Percentiles rank a stretch among this genome's conserved stretches.
Evolutionary conservation across 2,113 vertebrate genomes (phyloP).

Genomic region (Myrmophylax atrothorax): DNA sequence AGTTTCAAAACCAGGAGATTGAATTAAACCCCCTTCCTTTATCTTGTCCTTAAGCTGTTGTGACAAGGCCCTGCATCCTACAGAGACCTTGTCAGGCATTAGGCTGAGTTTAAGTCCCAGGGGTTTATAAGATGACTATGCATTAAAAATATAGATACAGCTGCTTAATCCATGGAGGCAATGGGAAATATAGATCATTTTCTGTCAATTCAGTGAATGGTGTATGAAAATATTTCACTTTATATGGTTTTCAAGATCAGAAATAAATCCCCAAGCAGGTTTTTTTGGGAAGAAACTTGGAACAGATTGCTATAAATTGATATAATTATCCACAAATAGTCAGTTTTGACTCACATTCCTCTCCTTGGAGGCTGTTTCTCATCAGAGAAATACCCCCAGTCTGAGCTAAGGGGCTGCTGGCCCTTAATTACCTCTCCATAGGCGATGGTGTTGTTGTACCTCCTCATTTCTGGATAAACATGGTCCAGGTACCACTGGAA

Average conservation of each 20-base stretch:
- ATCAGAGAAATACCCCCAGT: neutral
- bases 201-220: neutral
- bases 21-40: conserved; percentile 30
- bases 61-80: conserved; percentile 9
- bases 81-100: neutral
- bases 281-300: neutral
- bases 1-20: conserved; percentile 6
- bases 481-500: conserved; percentile 99
- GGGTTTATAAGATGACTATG: neutral
- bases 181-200: neutral
- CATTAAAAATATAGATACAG: neutral
- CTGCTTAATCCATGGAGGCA: neutral
- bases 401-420: neutral
- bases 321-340: neutral
- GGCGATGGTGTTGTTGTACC: conserved; percentile 91
- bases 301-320: neutral
- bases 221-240: neutral
- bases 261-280: neutral
- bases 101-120: neutral
- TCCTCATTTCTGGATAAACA: conserved; percentile 96
- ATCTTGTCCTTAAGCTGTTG: conserved; percentile 34
- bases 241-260: neutral
- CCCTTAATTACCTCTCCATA: conserved; percentile 91
- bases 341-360: neutral
- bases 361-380: neutral